phyloP scores from a whole-genome alignment of 2,797 vertebrate genomes.

The Iguana delicatissima region DNA sequence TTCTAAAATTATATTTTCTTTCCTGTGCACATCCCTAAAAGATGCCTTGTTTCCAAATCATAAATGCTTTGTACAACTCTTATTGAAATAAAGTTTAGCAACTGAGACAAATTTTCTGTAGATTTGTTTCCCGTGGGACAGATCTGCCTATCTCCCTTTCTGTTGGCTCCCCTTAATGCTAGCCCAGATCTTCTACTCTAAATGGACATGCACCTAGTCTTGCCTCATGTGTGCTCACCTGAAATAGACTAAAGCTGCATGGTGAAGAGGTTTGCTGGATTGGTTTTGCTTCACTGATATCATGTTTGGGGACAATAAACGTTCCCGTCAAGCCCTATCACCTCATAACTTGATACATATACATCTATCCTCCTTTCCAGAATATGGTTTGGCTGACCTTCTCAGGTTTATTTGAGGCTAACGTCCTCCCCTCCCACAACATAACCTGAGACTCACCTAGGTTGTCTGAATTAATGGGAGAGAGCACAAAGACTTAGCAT shows the following conservation, averaged over 20 bases:
- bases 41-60: background rate
- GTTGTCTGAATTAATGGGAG: background rate
- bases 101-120: background rate
- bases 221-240: background rate
- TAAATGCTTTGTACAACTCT: background rate
- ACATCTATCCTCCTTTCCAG: background rate
- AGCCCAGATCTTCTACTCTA: too few relatives aligned
- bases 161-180: background rate
- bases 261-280: background rate
- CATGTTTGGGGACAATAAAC: background rate
- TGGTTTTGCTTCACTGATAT: constrained; percentile 19
- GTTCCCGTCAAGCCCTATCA: background rate
- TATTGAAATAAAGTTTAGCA: background rate
- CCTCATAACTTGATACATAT: background rate
- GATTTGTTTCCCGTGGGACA: background rate
- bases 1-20: background rate
- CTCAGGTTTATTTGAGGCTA: background rate
- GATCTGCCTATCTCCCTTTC: background rate
- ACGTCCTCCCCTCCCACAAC: background rate
- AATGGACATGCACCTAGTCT: background rate
- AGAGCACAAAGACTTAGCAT: background rate
- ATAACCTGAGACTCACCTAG: background rate
- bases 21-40: background rate
- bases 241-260: background rate
- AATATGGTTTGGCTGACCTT: background rate